A percentile compares a stretch with the other conserved stretches of the same genome.
Conservation (phyloP, 1,140 invertebrate genomes). For the Drosophila jambulina region DNA sequence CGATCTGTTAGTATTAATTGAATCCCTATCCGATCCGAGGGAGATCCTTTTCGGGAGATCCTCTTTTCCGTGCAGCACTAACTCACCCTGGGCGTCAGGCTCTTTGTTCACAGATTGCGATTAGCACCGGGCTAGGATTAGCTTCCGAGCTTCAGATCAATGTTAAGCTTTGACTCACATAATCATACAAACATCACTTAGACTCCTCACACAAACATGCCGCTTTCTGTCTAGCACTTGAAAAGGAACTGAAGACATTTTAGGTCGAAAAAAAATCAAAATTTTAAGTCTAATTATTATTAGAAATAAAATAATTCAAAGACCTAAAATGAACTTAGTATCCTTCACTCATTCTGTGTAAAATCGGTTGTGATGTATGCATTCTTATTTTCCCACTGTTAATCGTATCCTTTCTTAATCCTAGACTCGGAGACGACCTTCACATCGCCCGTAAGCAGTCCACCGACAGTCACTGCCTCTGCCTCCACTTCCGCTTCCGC, state of each 20-base stretch:
- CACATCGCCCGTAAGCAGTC: constrained; percentile 69
- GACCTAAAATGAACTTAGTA: constrained; percentile 5
- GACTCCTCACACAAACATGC: constrained; percentile 30
- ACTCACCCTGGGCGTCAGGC: constrained; percentile 1
- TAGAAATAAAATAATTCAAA: neutral
- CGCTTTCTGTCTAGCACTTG: constrained; percentile 66
- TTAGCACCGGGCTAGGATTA: constrained; percentile 26
- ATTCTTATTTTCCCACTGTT: neutral
- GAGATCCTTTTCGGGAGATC: neutral
- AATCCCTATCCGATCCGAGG: neutral
- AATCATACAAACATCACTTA: constrained; percentile 16
- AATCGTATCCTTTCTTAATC: constrained; percentile 15
- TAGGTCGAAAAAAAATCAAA: neutral
- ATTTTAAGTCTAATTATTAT: neutral
- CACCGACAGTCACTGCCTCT: neutral
- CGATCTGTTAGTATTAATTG: constrained; percentile 50
- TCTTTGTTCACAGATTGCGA: constrained; percentile 9
- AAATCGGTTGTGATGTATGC: constrained; percentile 14
- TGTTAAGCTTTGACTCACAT: constrained; percentile 52
- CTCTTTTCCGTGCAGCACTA: constrained; percentile 9
- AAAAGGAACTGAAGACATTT: constrained; percentile 21
- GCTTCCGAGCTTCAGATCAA: constrained; percentile 22
- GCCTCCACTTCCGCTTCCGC: constrained; percentile 6
- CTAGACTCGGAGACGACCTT: constrained; percentile 84
- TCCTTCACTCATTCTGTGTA: constrained; percentile 20